phyloP scores from a whole-genome alignment of 2,888 invertebrate species.

The Trachelus troglodyta region DNA sequence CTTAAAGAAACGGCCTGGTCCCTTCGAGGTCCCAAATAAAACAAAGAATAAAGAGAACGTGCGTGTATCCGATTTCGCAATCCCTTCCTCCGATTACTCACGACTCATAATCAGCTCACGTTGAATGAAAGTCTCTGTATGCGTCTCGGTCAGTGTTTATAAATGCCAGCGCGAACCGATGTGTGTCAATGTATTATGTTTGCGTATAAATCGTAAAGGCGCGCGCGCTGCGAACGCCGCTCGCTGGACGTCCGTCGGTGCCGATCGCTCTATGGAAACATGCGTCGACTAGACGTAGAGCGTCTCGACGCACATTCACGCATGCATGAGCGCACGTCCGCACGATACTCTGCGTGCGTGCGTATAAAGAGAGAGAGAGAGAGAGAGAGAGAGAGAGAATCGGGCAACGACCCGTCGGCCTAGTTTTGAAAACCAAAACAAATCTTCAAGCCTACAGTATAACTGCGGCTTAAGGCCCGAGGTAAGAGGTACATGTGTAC shows the following conservation, averaged over 20 bases:
- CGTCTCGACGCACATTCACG: neutral
- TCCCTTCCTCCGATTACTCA: constrained; percentile 31
- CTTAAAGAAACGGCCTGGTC: neutral
- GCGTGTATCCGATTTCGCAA: constrained; percentile 35
- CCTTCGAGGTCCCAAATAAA: constrained; percentile 1
- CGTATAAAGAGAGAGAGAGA: constrained; percentile 13
- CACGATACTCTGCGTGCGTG: neutral
- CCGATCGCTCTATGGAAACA: neutral
- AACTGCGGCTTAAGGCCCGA: neutral
- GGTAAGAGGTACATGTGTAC: constrained; percentile 9
- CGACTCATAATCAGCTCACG: constrained; percentile 32
- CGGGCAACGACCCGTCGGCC: constrained; percentile 55
- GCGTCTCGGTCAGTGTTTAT: constrained; percentile 34
- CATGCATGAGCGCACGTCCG: neutral
- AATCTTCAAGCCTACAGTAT: constrained; percentile 30
- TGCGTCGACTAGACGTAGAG: neutral
- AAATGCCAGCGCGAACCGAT: constrained; percentile 40
- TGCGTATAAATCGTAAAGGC: constrained; percentile 5
- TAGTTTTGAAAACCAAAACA: constrained; percentile 62
- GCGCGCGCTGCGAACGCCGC: neutral
- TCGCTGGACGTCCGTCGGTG: neutral
- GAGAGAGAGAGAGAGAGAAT: constrained; percentile 20
- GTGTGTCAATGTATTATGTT: constrained; percentile 28
- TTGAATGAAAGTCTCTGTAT: constrained; percentile 40
- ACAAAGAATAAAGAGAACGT: constrained; percentile 26